Base-by-base conservation (phyloP, 1,140 invertebrate species). In the Drosophila insularis region DNA sequence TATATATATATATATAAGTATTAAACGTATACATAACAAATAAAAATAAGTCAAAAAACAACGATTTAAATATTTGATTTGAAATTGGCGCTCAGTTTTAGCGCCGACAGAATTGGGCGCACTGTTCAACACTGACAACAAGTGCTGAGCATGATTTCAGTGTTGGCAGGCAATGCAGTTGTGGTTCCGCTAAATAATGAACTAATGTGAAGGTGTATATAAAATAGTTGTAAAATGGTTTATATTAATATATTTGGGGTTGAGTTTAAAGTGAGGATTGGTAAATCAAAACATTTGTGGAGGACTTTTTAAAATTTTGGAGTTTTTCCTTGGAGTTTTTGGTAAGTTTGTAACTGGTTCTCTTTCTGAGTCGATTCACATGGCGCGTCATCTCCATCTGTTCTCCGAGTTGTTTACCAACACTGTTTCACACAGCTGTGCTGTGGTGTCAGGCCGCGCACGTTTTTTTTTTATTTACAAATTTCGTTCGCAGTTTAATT, bases 401-500 rank as follows among this genome's bases (percentile, higher is more conserved):
- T 21, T 10, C 10, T 4, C 1, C 2, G 19, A 3, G 0, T 3
- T 8, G 17, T 11, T 21, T 21, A 11, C 2, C 43, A 50, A 50
- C 43, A 50, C 43, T 21, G 17, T 2, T 10, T 11, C 2, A 21
- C 21, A 46, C 35, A 61, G 35, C 35, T 61, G 39, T 59, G 31
- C 14, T n/a, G 27, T 27, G 23, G 19, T 55, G 31, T 55, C 43
- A 50, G 17, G 43, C 43, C 70, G 81, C 81, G 81, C 81, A 85
- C 81, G 81, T 85, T 85, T 80, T 50, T 46, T 17, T 71, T 71
- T 53, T 71, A 59, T 69, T 71, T 75, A 71, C 67, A 78, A 84
- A 55, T 56, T 21, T 1, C 21, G 4, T 32, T 21, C 46, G 1
- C 17, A 21, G 17, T 50, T 50, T 10, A n/a, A 50, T 50, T 50